Evolutionary conservation across 2,888 invertebrate genomes (phyloP).

Genomic region (Anoplius nigerrimus): DNA sequence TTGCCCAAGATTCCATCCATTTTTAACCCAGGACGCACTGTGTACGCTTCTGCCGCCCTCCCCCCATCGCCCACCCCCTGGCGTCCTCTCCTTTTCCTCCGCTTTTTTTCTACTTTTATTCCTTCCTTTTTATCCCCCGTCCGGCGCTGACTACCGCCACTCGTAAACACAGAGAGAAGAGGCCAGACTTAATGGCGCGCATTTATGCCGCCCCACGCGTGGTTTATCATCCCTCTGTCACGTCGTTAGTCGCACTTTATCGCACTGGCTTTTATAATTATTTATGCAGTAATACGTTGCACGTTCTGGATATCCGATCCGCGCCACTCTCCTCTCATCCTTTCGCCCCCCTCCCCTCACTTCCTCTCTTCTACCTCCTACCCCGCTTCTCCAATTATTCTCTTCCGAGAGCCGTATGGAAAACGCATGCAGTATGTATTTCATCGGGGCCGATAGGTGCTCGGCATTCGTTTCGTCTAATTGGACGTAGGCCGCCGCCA

Average conservation of each 20-base stretch:
- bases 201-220: conserved; percentile 55
- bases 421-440: too few species aligned
- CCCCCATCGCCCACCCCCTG: background rate
- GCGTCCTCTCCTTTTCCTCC: too few species aligned
- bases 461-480: too few species aligned
- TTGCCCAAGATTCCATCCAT: conserved; percentile 19
- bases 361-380: background rate
- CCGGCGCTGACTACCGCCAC: conserved; percentile 12
- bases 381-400: too few species aligned
- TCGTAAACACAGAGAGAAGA: conserved; percentile 24
- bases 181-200: conserved; percentile 46
- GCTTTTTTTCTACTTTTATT: background rate
- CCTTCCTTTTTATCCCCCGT: conserved; percentile 5
- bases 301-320: too few species aligned
- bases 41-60: background rate
- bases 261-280: conserved; percentile 21
- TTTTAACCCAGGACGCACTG: conserved; percentile 37
- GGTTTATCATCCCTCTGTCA: conserved; percentile 48
- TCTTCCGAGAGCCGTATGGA: too few species aligned
- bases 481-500: too few species aligned
- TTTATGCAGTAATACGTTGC: conserved; percentile 21
- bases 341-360: background rate
- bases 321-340: background rate
- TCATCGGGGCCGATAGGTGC: too few species aligned
- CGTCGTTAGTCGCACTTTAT: conserved; percentile 48